phyloP scores from a whole-genome alignment of 2,797 vertebrate genomes.

The Xenentodon cancila region DNA sequence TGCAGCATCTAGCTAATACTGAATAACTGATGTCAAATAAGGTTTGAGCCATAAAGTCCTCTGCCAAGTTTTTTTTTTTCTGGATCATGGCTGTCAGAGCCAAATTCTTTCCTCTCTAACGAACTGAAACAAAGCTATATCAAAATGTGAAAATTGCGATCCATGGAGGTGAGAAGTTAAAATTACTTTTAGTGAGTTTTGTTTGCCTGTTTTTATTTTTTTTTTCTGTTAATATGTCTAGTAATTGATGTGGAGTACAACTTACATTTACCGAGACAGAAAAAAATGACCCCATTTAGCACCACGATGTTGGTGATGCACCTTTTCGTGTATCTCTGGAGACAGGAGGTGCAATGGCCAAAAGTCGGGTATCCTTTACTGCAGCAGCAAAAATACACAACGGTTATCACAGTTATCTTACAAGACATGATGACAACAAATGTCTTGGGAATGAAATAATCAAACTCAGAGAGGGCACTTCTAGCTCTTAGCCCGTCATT shows the following conservation, averaged over 20 bases:
- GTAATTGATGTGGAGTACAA: constrained; percentile 36
- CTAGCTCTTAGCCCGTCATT: constrained; percentile 73
- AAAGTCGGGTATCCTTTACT: constrained; percentile 51
- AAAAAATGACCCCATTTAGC: constrained; percentile 60
- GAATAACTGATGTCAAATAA: background rate
- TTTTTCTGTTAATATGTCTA: constrained; percentile 6
- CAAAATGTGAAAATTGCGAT: constrained; percentile 23
- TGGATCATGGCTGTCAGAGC: background rate
- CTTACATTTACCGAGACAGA: constrained; percentile 31
- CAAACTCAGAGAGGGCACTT: constrained; percentile 67
- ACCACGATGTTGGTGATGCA: constrained; percentile 26
- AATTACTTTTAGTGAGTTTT: constrained; percentile 17
- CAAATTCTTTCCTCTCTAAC: constrained; percentile 2
- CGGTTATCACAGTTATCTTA: constrained; percentile 52
- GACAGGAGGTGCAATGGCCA: constrained; percentile 38
- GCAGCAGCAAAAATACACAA: constrained; percentile 61
- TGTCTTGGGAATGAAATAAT: constrained; percentile 60
- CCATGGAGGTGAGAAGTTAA: constrained; percentile 5
- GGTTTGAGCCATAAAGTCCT: background rate
- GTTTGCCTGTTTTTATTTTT: constrained; percentile 10
- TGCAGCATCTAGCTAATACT: no score
- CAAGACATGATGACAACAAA: constrained; percentile 60
- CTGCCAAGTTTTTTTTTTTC: constrained; percentile 1
- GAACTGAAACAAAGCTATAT: constrained; percentile 10
- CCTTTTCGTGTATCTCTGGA: constrained; percentile 32